Percentiles rank a stretch among this genome's conserved stretches.
phyloP scores from a whole-genome alignment of 2,888 invertebrate genomes.

The Nomada lathburiana region DNA sequence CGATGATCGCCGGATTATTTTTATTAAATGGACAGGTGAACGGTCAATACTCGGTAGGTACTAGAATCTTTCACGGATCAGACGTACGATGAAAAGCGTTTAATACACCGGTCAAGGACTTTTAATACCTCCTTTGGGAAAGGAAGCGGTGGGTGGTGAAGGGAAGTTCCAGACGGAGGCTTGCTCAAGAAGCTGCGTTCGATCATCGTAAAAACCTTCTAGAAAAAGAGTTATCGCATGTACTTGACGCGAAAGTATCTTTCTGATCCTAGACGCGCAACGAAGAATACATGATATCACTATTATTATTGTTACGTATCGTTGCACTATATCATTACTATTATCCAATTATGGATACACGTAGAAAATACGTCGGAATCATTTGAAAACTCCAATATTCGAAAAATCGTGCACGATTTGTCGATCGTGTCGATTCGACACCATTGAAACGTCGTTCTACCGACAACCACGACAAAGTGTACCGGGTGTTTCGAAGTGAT shows the following conservation, averaged over 20 bases:
- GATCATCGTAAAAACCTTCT: slow-evolving; percentile 44
- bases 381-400: too few species aligned
- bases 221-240: too few species aligned
- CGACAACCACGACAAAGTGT: background rate
- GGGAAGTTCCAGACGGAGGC: slow-evolving; percentile 51
- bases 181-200: slow-evolving; percentile 45
- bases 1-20: too few species aligned
- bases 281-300: too few species aligned
- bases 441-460: slow-evolving; percentile 19
- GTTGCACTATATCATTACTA: too few species aligned
- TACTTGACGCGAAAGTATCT: too few species aligned
- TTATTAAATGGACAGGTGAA: too few species aligned
- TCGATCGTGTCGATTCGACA: background rate
- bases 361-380: too few species aligned
- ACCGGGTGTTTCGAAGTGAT: slow-evolving; percentile 7
- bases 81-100: slow-evolving; percentile 1
- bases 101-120: slow-evolving; percentile 37
- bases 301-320: too few species aligned
- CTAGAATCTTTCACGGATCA: background rate
- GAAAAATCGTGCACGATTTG: background rate
- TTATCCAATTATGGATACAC: too few species aligned
- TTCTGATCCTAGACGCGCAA: too few species aligned
- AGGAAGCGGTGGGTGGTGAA: slow-evolving; percentile 64
- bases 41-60: too few species aligned
- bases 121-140: slow-evolving; percentile 25